These are phyloP conservation scores for Oostethus manadensis DNA, from an alignment of 2,113 vertebrate species.

Conservation along the genomic window DNA sequence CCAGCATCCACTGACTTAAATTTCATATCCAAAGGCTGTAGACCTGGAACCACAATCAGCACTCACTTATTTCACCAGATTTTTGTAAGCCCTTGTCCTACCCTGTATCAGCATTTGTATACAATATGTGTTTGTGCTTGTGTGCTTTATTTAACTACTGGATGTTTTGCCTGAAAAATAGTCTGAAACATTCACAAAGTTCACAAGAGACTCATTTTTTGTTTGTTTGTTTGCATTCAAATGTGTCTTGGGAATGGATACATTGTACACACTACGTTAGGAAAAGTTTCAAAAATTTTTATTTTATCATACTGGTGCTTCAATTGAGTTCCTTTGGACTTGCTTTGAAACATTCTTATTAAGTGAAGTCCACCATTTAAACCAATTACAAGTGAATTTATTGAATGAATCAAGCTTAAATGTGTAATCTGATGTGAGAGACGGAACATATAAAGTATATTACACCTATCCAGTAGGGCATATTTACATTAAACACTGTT, in stretches of 20 bases:
- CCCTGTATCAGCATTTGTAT: background rate
- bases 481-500: constrained; percentile 33
- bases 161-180: constrained; percentile 41
- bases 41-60: background rate
- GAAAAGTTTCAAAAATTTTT: constrained; percentile 49
- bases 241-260: constrained; percentile 46
- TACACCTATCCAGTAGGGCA: background rate
- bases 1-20: background rate
- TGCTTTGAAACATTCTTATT: constrained; percentile 43
- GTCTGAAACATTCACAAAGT: constrained; percentile 22
- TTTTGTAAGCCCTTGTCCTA: background rate
- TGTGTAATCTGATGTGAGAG: constrained; percentile 32
- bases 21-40: background rate
- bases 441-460: too few relatives aligned
- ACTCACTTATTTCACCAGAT: background rate
- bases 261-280: constrained; percentile 25
- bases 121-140: background rate
- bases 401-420: constrained; percentile 31
- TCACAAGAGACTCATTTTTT: constrained; percentile 41
- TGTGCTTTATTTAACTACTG: constrained; percentile 23
- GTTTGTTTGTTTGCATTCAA: constrained; percentile 51
- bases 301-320: constrained; percentile 52
- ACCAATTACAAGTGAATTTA: constrained; percentile 18
- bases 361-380: constrained; percentile 44
- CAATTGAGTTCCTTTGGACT: constrained; percentile 39